Evolutionary conservation across 2,888 invertebrate genomes (phyloP), one percentile per base, ranked within the genome.

Genomic region (Drosophila paracracens): DNA sequence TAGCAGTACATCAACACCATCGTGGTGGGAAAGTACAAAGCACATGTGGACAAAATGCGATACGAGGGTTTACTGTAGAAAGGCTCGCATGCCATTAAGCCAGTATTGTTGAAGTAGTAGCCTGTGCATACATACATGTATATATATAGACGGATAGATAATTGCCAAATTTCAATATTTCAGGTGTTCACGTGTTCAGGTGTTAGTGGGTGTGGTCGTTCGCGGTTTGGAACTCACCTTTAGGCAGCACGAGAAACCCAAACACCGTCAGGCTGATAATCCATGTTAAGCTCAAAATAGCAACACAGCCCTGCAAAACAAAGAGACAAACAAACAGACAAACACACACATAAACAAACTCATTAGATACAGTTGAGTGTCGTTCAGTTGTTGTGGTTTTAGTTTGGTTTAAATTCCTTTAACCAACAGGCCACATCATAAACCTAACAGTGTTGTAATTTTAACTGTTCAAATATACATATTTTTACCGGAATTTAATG

Each of bases 1-100:
- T 97, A 97, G 93, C 97, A 97, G 92, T 97, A 97, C 97, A 97
- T 97, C 88, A 97, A 94, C 72, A 97, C 96, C 97, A 97, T 97
- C 36, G 97, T 97, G 33, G 97, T 97, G 29, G 97, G 97, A 89
- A 97, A 97, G 93, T 97, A 98, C 93, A 97, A 97, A 74, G 96
- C 96, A 93, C 97, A 97, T 86, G 97, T 97, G 70, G 97, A 95
- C 80, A 97, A 94, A 88, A 97, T 97, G 90, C 97, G 95, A 92
- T 94, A 94, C 91, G 94, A 94, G 48, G 94, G 93, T 91, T 96
- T 95, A 86, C 96, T 95, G 92, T 97, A 97, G 92, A 97, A 97
- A 36, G 97, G 97, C 91, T 97, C 97, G 93, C 97, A 97, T 61
- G 97, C 97, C 94, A 97, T 95, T 88, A 97, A 94, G 31, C 97